These are phyloP conservation scores for Tiliqua scincoides DNA, from an alignment of 2,113 vertebrate species.

Conservation along the genomic window DNA sequence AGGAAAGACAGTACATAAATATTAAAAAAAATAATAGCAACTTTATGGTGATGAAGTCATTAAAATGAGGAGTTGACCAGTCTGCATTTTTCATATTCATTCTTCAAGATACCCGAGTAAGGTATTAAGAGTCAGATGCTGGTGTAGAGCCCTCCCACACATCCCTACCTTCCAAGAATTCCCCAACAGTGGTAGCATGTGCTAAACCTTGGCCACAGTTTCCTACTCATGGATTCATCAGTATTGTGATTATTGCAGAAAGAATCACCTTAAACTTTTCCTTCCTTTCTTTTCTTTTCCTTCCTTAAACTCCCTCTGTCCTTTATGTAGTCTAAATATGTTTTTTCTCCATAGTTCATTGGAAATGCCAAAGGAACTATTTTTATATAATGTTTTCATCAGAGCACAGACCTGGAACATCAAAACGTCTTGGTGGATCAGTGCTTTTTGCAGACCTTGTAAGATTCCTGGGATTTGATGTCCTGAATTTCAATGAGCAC, in stretches of 20 bases:
- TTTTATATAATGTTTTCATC: constrained; percentile 9
- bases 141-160: background rate
- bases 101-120: background rate
- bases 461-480: background rate
- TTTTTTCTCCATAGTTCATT: background rate
- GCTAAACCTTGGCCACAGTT: no score
- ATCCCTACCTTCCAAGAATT: background rate
- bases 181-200: background rate
- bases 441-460: constrained; percentile 17
- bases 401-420: background rate
- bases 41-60: background rate
- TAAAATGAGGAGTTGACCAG: background rate
- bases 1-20: background rate
- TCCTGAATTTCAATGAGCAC: background rate
- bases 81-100: background rate
- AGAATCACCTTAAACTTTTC: background rate
- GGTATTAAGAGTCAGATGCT: background rate
- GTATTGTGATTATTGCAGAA: background rate
- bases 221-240: background rate
- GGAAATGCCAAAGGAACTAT: background rate
- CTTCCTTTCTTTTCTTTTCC: background rate
- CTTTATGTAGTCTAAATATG: background rate
- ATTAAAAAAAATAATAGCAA: background rate
- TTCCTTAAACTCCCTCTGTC: no score
- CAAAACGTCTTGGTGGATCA: constrained; percentile 3